A percentile compares a stretch with the other conserved stretches of the same genome.
These are phyloP conservation scores for Leucania comma DNA, from an alignment of 2,888 invertebrate genomes.

Conservation along the genomic window DNA sequence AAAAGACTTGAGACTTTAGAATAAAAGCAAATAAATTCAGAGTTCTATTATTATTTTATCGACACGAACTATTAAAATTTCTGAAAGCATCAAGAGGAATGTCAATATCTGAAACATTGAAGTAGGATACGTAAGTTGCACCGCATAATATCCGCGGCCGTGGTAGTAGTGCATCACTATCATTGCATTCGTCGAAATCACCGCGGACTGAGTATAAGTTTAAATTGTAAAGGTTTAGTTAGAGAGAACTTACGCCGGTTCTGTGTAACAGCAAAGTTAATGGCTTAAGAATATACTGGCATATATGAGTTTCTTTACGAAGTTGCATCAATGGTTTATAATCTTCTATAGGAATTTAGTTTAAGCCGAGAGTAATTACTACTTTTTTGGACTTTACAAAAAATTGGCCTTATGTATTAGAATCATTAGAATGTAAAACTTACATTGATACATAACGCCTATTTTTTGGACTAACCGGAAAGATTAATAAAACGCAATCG, in stretches of 20 bases:
- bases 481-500: no score
- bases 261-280: conserved; percentile 38
- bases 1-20: no score
- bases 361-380: background rate
- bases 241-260: conserved; percentile 43
- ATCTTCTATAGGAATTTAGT: conserved; percentile 5
- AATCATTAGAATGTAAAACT: no score
- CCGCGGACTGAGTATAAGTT: conserved; percentile 50
- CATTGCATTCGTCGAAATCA: conserved; percentile 48
- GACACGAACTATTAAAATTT: background rate
- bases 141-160: background rate
- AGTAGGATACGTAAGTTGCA: background rate
- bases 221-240: conserved; percentile 59
- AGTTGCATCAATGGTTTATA: conserved; percentile 28
- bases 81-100: background rate
- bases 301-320: conserved; percentile 23
- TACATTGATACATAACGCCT: no score
- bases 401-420: background rate
- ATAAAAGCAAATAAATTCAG: no score
- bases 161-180: conserved; percentile 22
- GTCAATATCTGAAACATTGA: background rate
- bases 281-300: conserved; percentile 26
- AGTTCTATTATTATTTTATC: background rate
- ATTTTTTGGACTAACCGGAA: no score
- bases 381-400: background rate